phyloP scores from a whole-genome alignment of 2,888 invertebrate genomes.

The Keiferia lycopersicella region DNA sequence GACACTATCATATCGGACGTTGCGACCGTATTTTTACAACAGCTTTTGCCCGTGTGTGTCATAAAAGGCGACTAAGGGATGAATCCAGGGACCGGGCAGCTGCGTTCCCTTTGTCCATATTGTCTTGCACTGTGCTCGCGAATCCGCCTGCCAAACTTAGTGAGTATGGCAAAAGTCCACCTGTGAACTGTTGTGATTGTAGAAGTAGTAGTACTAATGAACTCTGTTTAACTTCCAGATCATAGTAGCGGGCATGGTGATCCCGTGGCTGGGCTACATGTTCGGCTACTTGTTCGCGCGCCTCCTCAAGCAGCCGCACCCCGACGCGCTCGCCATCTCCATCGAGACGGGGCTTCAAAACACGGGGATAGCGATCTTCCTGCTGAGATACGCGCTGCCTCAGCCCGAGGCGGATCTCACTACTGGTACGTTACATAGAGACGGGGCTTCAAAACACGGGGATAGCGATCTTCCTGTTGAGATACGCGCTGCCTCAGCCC shows the following conservation, averaged over 20 bases:
- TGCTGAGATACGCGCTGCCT: slow-evolving; percentile 89
- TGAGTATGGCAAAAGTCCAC: no score
- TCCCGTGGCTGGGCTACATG: slow-evolving; percentile 91
- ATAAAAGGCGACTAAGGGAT: no score
- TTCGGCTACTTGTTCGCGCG: slow-evolving; percentile 85
- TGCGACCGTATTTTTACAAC: no score
- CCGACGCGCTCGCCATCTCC: slow-evolving; percentile 92
- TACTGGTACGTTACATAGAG: slow-evolving; percentile 88
- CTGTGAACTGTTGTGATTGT: no score
- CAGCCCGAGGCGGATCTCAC: slow-evolving; percentile 95
- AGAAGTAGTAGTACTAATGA: no score
- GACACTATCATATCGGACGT: no score
- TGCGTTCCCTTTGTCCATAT: no score
- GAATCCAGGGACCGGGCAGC: no score
- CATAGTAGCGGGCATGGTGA: slow-evolving; percentile 87
- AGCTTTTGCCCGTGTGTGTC: no score
- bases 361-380: slow-evolving; percentile 94
- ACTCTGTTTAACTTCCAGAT: no score
- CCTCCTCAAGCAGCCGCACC: slow-evolving; percentile 81
- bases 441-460: slow-evolving; percentile 97
- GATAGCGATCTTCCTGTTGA: slow-evolving; percentile 92
- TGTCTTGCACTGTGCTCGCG: no score
- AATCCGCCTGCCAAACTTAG: no score
- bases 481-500: slow-evolving; percentile 91
- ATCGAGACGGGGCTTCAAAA: slow-evolving; percentile 97